Base-by-base conservation (phyloP, 2,797 vertebrate species). In the Glossophaga mutica region DNA sequence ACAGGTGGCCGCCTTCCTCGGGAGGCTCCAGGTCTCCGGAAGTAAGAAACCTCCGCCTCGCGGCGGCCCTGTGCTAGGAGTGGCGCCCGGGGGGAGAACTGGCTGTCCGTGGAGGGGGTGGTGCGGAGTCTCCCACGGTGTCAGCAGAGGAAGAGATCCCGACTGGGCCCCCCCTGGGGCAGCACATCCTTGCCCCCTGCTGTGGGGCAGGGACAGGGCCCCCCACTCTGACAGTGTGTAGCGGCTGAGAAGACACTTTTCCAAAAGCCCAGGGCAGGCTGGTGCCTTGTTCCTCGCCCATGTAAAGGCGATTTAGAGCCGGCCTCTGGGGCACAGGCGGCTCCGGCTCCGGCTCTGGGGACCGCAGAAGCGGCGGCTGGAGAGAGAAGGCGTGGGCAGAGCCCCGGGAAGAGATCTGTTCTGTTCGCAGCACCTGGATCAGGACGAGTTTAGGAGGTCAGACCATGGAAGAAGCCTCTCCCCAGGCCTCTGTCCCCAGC, bases 201-300 rank as follows among this genome's bases (percentile, higher is more conserved):
- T 19, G 9, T 0, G 1, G 12, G 50, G 5, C 0, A 6, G 3
- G 0, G 0, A 57, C 3, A 1, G 48, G 18, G 14, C 39, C 5
- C 8, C 42, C 37, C 6, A 34, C 15, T 71, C 48, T 32, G 70
- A 24, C 19, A 37, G 62, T 5, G 50, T 4, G 32, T 37, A 48
- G 91, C 71, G 85, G 21, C 16, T 0, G 48, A 87, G 50, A 73
- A 67, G 44, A 77, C 89, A 67, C 70, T 71, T 37, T 79, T 48
- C 91, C 90, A 52, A 83, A 95, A 83, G 59, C 82, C 78, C 16
- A 5, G 83, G 42, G 32, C 29, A 16, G 32, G 39, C 19, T 39
- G 59, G 76, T 24, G 10, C 24, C 83, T 67, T 34, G 9, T 57
- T 79, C 48, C 10, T 22, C 15, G 18, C 32, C 39, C 78, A 4